A percentile compares a stretch with the other conserved stretches of the same genome.
Conservation (phyloP, 2,113 vertebrate genomes). For the Puntigrus tetrazona region DNA sequence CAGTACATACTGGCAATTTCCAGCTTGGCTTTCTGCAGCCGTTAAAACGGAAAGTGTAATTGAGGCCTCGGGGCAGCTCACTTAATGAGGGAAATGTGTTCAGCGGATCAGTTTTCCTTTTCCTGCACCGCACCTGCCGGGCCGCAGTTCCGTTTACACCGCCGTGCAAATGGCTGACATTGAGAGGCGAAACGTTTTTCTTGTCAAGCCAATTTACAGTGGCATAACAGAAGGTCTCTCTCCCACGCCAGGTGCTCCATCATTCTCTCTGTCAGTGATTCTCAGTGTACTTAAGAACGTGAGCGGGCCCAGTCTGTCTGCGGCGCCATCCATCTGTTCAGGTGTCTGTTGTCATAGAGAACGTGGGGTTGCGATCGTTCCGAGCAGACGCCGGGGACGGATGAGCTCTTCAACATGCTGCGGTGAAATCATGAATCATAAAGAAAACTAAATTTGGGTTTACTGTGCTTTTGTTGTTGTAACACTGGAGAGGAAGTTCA, state of each 20-base stretch:
- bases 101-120: background rate
- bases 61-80: background rate
- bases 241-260: conserved; percentile 48
- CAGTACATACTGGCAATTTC: background rate
- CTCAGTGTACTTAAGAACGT: conserved; percentile 31
- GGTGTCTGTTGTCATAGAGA: conserved; percentile 27
- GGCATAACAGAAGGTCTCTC: conserved; percentile 44
- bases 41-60: background rate
- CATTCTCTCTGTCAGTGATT: conserved; percentile 41
- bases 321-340: conserved; percentile 44
- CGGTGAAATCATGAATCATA: conserved; percentile 29
- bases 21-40: background rate
- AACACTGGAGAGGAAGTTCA: background rate
- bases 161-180: conserved; percentile 34
- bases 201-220: conserved; percentile 41
- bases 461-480: background rate
- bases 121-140: background rate
- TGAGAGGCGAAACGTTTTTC: conserved; percentile 48
- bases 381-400: background rate
- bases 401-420: background rate
- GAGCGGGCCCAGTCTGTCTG: conserved; percentile 10
- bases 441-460: background rate
- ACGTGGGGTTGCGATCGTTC: background rate
- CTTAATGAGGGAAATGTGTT: conserved; percentile 17
- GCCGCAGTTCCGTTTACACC: conserved; percentile 18